Evolutionary conservation across 2,797 vertebrate species (phyloP).

Genomic region (Prionace glauca): DNA sequence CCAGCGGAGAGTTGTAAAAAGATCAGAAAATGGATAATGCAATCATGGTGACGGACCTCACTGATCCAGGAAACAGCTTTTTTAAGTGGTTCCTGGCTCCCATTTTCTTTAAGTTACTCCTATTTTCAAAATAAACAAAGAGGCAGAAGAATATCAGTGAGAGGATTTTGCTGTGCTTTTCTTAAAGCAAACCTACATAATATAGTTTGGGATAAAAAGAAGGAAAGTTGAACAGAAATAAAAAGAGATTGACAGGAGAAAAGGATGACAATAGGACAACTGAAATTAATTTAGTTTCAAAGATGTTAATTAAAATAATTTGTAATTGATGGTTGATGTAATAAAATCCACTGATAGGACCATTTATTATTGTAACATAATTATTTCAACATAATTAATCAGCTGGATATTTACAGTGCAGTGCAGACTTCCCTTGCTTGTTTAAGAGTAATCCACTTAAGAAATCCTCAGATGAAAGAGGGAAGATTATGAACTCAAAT

Average conservation of each 20-base stretch:
- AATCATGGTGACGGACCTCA: not conserved
- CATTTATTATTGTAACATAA: not conserved
- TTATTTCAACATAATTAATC: not conserved
- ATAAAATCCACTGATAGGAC: not conserved
- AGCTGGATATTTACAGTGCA: not conserved
- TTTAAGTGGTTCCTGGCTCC: not conserved
- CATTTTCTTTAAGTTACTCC: not conserved
- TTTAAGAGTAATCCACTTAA: too few relatives aligned
- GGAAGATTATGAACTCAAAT: too few relatives aligned
- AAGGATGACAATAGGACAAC: not conserved
- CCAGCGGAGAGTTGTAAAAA: too few relatives aligned
- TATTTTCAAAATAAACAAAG: not conserved
- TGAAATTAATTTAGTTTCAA: not conserved
- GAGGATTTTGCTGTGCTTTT: not conserved
- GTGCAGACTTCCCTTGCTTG: not conserved
- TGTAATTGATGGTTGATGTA: not conserved
- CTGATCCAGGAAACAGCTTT: not conserved
- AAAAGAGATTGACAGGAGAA: not conserved
- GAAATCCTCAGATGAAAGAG: too few relatives aligned
- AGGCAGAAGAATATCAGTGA: not conserved
- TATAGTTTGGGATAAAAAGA: not conserved
- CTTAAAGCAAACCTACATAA: not conserved
- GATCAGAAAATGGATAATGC: not conserved
- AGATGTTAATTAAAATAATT: not conserved
- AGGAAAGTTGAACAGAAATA: not conserved